Evolutionary conservation across 1,140 invertebrate species (phyloP), one percentile per base, ranked within the genome.

Genomic region (Papilio aristodemus): DNA sequence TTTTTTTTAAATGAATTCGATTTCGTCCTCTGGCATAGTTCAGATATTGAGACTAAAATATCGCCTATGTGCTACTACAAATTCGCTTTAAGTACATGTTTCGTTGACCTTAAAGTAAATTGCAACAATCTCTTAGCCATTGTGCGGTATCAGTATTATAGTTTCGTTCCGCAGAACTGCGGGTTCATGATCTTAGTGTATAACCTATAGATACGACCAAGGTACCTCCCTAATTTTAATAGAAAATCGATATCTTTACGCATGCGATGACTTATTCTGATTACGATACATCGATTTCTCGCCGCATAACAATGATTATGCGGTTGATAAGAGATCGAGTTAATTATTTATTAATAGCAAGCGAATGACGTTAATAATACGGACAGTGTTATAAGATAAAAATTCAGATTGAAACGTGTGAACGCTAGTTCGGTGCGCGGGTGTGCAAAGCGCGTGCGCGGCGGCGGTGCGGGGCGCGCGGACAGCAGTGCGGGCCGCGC

Each of bases 401-500:
- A 46, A 46, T 19, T 46, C 11, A 13, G 39, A 11, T 38, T 22
- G 59, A 19, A 38, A n/a, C 14, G 39, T 39, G 57, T 63, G 63
- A 58, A 60, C 69, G 71, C 17, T 69, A 74, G 79, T 78, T 60
- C 59, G 13, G 39, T 46, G 17, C 64, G 72, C 68, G 69, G 43
- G 70, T 70, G 79, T 69, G 71, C 75, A 79, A 32, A 71, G 81
- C 85, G 84, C 83, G 14, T 85, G 87, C 85, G 86, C 86, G 85
- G 75, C 73, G 76, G 71, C 76, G 67, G 43, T 13, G 17, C 19
- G 68, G 59, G 69, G 69, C 75, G 81, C 73, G 75, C 73, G 71
- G 74, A 71, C 62, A 79, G 77, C 86, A 87, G 90, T 90, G 80
- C 80, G 84, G 85, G 81, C 77, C 82, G 84, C 87, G 86, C 81